Evolutionary conservation across 2,113 vertebrate genomes (phyloP).

Genomic region (Phyllopteryx taeniolatus): DNA sequence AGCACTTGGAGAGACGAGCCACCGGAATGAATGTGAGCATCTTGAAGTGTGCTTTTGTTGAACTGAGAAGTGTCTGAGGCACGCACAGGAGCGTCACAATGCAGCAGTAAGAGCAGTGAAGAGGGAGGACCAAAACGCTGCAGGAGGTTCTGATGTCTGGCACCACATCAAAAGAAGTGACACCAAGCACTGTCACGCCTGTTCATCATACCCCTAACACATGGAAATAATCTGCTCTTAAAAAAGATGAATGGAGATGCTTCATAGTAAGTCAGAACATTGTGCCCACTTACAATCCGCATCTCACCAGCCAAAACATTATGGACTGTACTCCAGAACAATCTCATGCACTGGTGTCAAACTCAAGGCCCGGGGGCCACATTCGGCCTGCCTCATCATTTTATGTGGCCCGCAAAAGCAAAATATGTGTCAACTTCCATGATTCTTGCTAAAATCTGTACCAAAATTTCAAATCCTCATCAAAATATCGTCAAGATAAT

Average conservation of each 20-base stretch:
- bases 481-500: too few relatives aligned
- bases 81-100: conserved; percentile 35
- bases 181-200: conserved; percentile 9
- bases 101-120: conserved; percentile 31
- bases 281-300: neutral
- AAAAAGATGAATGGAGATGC: conserved; percentile 5
- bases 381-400: too few relatives aligned
- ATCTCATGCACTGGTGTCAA: too few relatives aligned
- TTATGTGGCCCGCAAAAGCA: too few relatives aligned
- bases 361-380: too few relatives aligned
- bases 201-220: conserved; percentile 4
- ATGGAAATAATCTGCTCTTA: conserved; percentile 13
- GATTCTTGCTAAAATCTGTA: too few relatives aligned
- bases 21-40: conserved; percentile 15
- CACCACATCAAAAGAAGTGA: conserved; percentile 31
- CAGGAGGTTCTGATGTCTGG: conserved; percentile 34
- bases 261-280: neutral
- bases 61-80: conserved; percentile 10
- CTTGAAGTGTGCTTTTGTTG: conserved; percentile 14
- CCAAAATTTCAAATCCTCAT: too few relatives aligned
- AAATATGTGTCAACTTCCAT: too few relatives aligned
- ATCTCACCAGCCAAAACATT: neutral
- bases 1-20: conserved; percentile 5
- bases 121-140: conserved; percentile 18
- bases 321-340: neutral